phyloP scores from a whole-genome alignment of 2,888 invertebrate species.

The Diabrotica balteata region DNA sequence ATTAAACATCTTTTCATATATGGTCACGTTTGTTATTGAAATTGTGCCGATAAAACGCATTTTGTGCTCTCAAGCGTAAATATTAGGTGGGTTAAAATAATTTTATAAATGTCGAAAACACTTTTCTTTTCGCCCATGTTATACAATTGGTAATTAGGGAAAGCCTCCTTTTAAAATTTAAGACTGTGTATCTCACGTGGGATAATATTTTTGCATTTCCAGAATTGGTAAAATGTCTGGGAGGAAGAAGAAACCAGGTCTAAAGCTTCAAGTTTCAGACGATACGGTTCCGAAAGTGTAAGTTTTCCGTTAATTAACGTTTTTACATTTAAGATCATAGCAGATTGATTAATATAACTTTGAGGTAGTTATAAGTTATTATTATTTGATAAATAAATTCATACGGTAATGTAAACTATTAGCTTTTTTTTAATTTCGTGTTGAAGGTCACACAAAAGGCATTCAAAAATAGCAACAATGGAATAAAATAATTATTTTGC shows the following conservation, averaged over 20 bases:
- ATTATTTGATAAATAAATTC: neutral
- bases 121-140: too few species aligned
- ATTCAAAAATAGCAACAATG: conserved; percentile 23
- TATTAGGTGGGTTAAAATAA: too few species aligned
- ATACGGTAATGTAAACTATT: neutral
- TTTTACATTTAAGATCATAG: neutral
- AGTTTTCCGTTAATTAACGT: conserved; percentile 43
- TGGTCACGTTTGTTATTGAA: conserved; percentile 32
- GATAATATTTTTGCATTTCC: conserved; percentile 17
- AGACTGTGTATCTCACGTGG: conserved; percentile 10
- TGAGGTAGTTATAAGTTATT: too few species aligned
- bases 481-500: neutral
- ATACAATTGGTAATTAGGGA: too few species aligned
- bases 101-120: too few species aligned
- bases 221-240: conserved; percentile 19
- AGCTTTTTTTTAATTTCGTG: conserved; percentile 4
- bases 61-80: neutral
- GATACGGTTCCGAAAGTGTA: conserved; percentile 63
- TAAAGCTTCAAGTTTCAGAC: conserved; percentile 63
- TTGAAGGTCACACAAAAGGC: conserved; percentile 27
- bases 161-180: too few species aligned
- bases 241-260: conserved; percentile 57
- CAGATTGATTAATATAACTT: neutral
- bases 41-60: conserved; percentile 14
- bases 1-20: conserved; percentile 33